Base-by-base conservation (phyloP, 23 tunicate species). In the Styela clava region DNA sequence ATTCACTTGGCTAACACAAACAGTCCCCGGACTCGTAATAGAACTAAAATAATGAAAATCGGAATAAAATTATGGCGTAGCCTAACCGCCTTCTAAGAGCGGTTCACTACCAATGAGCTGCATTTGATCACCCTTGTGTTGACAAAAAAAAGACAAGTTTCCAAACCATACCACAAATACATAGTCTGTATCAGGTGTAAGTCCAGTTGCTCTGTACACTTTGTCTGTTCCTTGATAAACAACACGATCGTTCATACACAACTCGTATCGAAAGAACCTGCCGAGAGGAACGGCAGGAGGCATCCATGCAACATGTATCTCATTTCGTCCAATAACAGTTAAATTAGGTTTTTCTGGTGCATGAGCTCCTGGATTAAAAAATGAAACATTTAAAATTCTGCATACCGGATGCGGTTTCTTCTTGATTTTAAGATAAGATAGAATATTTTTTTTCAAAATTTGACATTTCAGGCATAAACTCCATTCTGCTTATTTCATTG, bases 281-380 rank as follows among this genome's bases (percentile, higher is more conserved):
- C 98, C 98, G 70, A 93, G 89, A 25, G 98, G 98, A 69, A 84
- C 87, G 31, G 78, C 82, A 2, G 98, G 98, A 1, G 93, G 82
- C 32, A 74, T 84, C 98, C 98, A 93, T 61, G 93, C 71, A 70
- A 93, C 93, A 68, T 84, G 89, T 20, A 84, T 87, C 72, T 93
- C 98, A 37, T 88, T 93, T 37, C 98, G 86, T 81, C 98, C 98
- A 80, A 84, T 84, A 81, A 93, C 98, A 34, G 89, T 87, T 30
- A 87, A 89, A 34, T 78, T 56, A 0, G 98, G 98, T 74, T 84
- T 79, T 22, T 79, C 92, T 35, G 98, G 98, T 29, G 98, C 98
- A 68, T 93, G 98, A 1, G 86, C 89, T 52, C 93, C 98, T 93
- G 52, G 20, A 26, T 9, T 18, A 25, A 22, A 73, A n/a, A n/a